Base-by-base conservation (phyloP, 2,797 vertebrate genomes). In the Tamandua tetradactyla region DNA sequence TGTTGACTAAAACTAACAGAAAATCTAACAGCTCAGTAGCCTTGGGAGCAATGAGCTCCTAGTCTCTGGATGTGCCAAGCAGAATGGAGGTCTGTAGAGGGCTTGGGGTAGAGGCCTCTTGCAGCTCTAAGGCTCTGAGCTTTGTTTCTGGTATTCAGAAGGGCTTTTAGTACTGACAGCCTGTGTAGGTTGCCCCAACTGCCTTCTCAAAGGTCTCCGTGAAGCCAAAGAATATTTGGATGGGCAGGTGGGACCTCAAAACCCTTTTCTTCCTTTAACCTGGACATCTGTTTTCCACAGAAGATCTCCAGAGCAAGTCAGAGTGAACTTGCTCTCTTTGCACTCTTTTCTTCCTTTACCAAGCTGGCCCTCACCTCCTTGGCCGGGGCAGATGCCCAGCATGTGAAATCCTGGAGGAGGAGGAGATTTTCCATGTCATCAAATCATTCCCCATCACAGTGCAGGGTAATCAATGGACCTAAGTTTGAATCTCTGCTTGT, bases 401-500 rank as follows among this genome's bases (percentile, higher is more conserved):
- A 5, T 7, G 1, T 10, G 40, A 42, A 22, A 25, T 62, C 49
- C n/a, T 15, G 12, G 13, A 44, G 35, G 74, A 55, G 35, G 20
- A 76, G 37, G 7, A 61, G 20, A 52, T 64, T 68, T 61, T 66
- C 27, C 49, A 72, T 22, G 49, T 52, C 44, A 74, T 30, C 27
- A 72, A 37, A 22, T 25, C 47, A 23, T 37, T 30, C 0, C 15
- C 30, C 68, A 3, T 76, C 27, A 35, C 52, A 52, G 32, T 13
- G 18, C 1, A 0, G 30, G 17, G 57, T 15, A 5, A 4, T 57
- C 40, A 3, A 0, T 3, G n/a, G 40, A 23, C 15, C 15, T 62
- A 49, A 69, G 35, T 37, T 69, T 42, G 37, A 72, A 1, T 23
- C 30, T 32, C 57, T 59, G 32, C 25, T 55, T 85, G 72, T 18